These are phyloP conservation scores for Cricetomys ansorgei DNA, from an alignment of 2,113 vertebrate genomes.

Conservation along the genomic window DNA sequence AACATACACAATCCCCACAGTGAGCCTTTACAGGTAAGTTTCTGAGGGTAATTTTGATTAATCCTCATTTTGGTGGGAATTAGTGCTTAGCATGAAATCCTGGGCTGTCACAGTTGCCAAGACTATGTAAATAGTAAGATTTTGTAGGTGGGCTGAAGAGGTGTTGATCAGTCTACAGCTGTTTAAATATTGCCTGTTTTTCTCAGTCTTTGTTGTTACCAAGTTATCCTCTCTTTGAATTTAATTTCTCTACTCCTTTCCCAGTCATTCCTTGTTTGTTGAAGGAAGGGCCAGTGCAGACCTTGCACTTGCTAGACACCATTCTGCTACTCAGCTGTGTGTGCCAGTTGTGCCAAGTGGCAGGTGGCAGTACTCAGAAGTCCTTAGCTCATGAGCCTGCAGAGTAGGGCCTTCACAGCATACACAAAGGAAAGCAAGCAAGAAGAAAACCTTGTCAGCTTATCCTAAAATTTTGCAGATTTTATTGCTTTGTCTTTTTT, in stretches of 20 bases:
- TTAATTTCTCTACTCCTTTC: background rate
- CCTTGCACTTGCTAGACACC: background rate
- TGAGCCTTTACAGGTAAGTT: slow-evolving; percentile 95
- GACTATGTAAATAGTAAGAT: background rate
- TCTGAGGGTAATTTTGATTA: background rate
- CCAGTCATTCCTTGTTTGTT: background rate
- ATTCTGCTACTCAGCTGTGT: background rate
- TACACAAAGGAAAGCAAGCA: background rate
- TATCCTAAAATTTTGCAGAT: background rate
- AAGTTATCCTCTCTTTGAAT: background rate
- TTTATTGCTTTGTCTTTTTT: slow-evolving; percentile 23
- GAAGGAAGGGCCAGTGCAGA: background rate
- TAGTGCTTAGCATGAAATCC: slow-evolving; percentile 24
- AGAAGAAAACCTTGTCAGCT: background rate
- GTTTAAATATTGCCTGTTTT: background rate
- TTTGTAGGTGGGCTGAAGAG: background rate
- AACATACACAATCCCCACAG: slow-evolving; percentile 99
- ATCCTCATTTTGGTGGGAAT: slow-evolving; percentile 1
- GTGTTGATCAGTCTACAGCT: background rate
- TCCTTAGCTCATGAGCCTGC: background rate
- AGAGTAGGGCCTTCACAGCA: background rate
- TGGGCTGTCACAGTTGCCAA: background rate
- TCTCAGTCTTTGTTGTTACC: background rate
- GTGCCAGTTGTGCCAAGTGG: background rate
- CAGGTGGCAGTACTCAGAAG: background rate